Evolutionary conservation across 2,888 invertebrate species (phyloP), one percentile per base, ranked within the genome.

Genomic region (Eupithecia tripunctaria): DNA sequence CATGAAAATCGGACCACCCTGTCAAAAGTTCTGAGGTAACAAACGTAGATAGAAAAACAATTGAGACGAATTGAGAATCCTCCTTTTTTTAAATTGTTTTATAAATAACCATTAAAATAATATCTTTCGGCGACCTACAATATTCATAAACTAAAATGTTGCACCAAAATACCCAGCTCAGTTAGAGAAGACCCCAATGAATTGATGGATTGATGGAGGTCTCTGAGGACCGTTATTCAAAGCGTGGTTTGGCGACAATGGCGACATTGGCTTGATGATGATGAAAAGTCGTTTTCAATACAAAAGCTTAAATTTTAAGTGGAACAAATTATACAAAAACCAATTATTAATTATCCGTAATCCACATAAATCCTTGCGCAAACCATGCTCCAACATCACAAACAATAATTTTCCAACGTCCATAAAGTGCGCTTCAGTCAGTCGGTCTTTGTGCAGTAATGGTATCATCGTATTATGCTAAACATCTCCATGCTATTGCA

Each of bases 401-500:
- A 38, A 64, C 64, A 64, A 63, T 66, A 43, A 66, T 25, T 64
- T 64, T 15, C 62, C 27, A 70, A 32, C 62, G 64, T 67, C 66
- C 56, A 68, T 73, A 74, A 69, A 70, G 73, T 71, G 62, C 47
- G 51, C 62, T 71, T 25, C 67, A 70, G 76, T 51, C 51, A 70
- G 75, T 74, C 69, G 76, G 84, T 87, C 89, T 89, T 90, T 91
- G 88, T 90, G 86, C 77, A 73, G 70, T 87, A 90, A 90, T 89
- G 87, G 84, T 87, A 92, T 91, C 88, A 88, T 89, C 87, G 87
- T 91, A 91, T 92, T 93, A 93, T 92, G 91, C 91, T 90, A 93
- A 92, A 88, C 88, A 88, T 88, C 84, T 86, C 80, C 82, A 78
- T 84, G 89, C 91, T 90, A 91, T 92, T 90, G 90, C 91, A 88